Evolutionary conservation across 2,797 vertebrate species (phyloP), one percentile per base, ranked within the genome.

Genomic region (Hozukius guyotensis): DNA sequence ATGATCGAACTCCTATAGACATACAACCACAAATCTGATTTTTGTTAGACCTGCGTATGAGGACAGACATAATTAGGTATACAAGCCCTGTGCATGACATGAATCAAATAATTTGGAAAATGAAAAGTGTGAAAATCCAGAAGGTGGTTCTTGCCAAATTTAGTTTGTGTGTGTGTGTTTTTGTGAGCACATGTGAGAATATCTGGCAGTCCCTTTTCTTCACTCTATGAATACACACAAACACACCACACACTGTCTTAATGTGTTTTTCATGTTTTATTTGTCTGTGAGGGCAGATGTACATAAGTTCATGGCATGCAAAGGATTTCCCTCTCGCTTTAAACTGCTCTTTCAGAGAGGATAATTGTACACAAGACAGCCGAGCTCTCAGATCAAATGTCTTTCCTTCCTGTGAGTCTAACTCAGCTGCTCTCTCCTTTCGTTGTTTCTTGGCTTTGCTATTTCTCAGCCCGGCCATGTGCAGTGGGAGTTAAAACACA

Each of bases 401-500:
- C 69, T 86, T 53, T 66, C 31, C 65, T 24, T 64, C 38, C 49
- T 77, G n/a, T 81, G 16, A 83, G 64, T 86, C 36, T 18, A 46
- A 52, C 73, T 63, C 65, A 1, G 52, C 79, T 14, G 67, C 75
- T 78, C 55, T 55, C 55, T 49, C n/a, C 49, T 72, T 73, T 56
- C 12, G 4, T 25, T 61, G 57, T 77, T 83, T 69, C 61, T 25
- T 8, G 38, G 60, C 29, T 77, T 83, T 85, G 36, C 75, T 84
- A 81, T 89, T 90, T 84, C 81, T 83, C 74, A 73, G 67, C 82
- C n/a, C 73, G 79, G 74, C 64, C 77, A 52, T 80, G 74, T 83
- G 89, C 87, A 62, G 70, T 70, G 86, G 82, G 82, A 88, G 82
- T 92, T 89, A 87, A 91, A 92, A 87, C 83, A 78, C 75, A 88